Evolutionary conservation across 2,888 invertebrate species (phyloP).

Genomic region (Hemaris fuciformis): DNA sequence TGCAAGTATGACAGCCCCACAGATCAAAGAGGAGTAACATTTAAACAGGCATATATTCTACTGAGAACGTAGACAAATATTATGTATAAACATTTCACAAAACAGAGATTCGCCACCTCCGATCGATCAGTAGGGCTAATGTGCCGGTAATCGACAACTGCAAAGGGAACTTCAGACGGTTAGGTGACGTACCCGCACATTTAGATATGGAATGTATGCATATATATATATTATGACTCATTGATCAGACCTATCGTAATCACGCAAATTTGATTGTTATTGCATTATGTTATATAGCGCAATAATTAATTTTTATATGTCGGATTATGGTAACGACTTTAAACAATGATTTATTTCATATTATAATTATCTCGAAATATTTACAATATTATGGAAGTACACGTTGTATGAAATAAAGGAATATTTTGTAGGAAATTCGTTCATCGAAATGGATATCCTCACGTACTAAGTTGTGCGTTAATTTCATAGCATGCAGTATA

Average conservation of each 20-base stretch:
- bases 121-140: background rate
- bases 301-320: constrained; percentile 33
- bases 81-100: constrained; percentile 7
- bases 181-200: constrained; percentile 9
- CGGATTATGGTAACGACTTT: constrained; percentile 40
- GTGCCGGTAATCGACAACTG: no score
- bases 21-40: background rate
- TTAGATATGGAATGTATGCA: constrained; percentile 32
- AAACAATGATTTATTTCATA: constrained; percentile 36
- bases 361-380: constrained; percentile 38
- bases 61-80: constrained; percentile 1
- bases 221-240: constrained; percentile 23
- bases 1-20: background rate
- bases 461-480: constrained; percentile 49
- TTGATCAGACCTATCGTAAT: constrained; percentile 13
- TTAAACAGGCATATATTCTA: background rate
- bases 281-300: constrained; percentile 32
- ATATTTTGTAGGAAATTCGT: constrained; percentile 25
- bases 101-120: constrained; percentile 6
- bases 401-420: constrained; percentile 31
- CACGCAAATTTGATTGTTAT: constrained; percentile 27
- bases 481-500: constrained; percentile 24
- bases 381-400: constrained; percentile 49
- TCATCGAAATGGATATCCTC: constrained; percentile 24
- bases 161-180: background rate